Evolutionary conservation across 2,888 invertebrate genomes (phyloP), one percentile per base, ranked within the genome.

Genomic region (Chrysolina oricalcia): DNA sequence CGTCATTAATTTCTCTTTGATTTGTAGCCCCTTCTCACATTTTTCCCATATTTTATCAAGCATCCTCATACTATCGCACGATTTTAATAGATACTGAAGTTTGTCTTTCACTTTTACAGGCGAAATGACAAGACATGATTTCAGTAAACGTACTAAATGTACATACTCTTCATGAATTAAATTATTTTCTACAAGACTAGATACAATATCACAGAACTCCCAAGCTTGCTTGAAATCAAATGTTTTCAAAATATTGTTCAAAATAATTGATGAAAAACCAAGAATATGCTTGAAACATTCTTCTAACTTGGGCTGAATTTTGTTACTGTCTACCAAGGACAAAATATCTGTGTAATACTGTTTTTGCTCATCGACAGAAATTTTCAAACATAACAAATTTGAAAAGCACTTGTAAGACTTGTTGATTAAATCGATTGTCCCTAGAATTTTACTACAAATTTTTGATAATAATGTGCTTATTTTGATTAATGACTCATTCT

Each of bases 151-250:
- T 67, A 50, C 69, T 23, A 73, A 72, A 56, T 68, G 67, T 68
- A 70, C 8, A 70, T 73, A 76, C 27, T 75, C 72, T 19, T 70
- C n/a, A 19, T 67, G 67, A 35, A 67, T 56, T 21, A 76, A 75
- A 41, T 74, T 48, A 6, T 68, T 10, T 10, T n/a, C 46, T 6
- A 73, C 13, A 64, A 21, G 23, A 10, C 43, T 48, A 50, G 62
- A 70, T 17, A 67, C 40, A 21, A 13, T 53, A 43, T 69, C 56
- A 53, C 78, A 66, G 59, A 80, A 78, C 10, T 72, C 40, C 43
- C 21, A 35, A 17, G 74, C 76, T 43, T 48, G 17, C 23, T 79
- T 70, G 74, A 77, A 80, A 40, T 77, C 67, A 43, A 69, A 62
- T 15, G 64, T 64, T 73, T 68, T 56, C 19, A 80, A 46, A 41